Conservation (phyloP, 2,888 invertebrate genomes). For the Drosophila subquinaria region DNA sequence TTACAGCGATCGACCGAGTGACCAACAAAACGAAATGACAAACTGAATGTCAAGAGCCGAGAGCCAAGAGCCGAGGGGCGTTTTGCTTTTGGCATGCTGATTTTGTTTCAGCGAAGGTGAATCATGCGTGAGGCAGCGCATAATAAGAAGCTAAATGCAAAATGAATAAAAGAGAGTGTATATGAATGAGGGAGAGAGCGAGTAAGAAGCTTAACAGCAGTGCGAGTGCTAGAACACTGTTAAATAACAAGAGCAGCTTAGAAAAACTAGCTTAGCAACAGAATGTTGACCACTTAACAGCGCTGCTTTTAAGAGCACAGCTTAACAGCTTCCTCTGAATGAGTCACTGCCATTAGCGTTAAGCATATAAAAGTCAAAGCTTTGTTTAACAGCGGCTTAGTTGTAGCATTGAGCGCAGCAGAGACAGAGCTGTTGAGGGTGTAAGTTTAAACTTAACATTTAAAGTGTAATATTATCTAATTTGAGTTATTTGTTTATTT, state of each 20-base stretch:
- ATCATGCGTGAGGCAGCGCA: conserved; percentile 54
- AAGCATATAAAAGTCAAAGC: conserved; percentile 47
- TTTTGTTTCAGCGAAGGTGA: conserved; percentile 60
- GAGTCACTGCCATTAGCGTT: conserved; percentile 19
- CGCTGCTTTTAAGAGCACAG: conserved; percentile 1
- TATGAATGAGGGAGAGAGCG: neutral
- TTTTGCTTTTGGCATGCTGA: conserved; percentile 41
- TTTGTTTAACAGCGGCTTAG: conserved; percentile 34
- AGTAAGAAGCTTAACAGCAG: conserved; percentile 2
- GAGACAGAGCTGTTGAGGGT: conserved; percentile 10
- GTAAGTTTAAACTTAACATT: conserved; percentile 48
- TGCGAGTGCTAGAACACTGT: conserved; percentile 12
- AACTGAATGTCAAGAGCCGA: conserved; percentile 31
- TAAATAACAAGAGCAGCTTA: conserved; percentile 23
- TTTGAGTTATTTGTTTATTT: no score
- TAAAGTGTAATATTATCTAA: conserved; percentile 5
- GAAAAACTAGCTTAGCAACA: neutral
- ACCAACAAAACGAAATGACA: conserved; percentile 31
- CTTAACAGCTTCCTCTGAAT: conserved; percentile 14
- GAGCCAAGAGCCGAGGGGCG: conserved; percentile 25
- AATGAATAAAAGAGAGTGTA: neutral
- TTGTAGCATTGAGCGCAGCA: conserved; percentile 15
- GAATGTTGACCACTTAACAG: conserved; percentile 11
- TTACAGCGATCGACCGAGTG: conserved; percentile 49
- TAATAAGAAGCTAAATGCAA: conserved; percentile 33